Evolutionary conservation across 2,113 vertebrate genomes (phyloP), one percentile per base, ranked within the genome.

Genomic region (Phrynosoma blainvillii): DNA sequence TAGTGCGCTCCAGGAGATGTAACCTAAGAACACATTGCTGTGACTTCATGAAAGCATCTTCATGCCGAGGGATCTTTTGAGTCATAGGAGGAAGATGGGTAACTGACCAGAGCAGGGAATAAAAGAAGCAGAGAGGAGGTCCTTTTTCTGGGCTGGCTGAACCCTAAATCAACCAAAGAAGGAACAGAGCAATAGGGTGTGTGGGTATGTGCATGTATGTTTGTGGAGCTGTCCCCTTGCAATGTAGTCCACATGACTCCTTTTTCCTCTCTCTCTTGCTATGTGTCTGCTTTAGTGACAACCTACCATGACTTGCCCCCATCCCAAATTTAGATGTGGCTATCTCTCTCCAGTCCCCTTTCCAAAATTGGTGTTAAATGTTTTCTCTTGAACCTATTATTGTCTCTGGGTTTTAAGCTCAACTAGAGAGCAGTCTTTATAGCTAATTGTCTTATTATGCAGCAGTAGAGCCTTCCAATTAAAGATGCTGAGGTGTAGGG

Each of bases 11-110:
- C 88, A 87, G 82, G 71, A 91, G 79, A 82, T 86, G 90, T 77
- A 88, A 90, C 85, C 77, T 32, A 88, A 89, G 87, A 88, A 62
- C 75, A 54, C 73, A 52, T 62, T 42, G 87, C 88, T 82, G 80
- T 75, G 86, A 79, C 84, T 83, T 85, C 87, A 88, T 86, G 70
- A 40, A 32, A 47, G 27, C 40, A 62, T 78, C 62, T 86, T 71
- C 59, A 59, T 89, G 76, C 75, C 68, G 87, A n/a, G 66, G 81
- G 42, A 82, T 86, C 54, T 78, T 62, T 52, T 86, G 80, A 74
- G 84, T 87, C 82, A 87, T 36, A 36, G 62, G 54, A 79, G 78
- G 65, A 65, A 77, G 66, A 52, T 5, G 42, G 40, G 10, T 32
- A 20, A 83, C 59, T 16, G 40, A n/a, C 80, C 65, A 77, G 47